Base-by-base conservation (phyloP, 2,888 invertebrate species). In the Aporophyla lueneburgensis region DNA sequence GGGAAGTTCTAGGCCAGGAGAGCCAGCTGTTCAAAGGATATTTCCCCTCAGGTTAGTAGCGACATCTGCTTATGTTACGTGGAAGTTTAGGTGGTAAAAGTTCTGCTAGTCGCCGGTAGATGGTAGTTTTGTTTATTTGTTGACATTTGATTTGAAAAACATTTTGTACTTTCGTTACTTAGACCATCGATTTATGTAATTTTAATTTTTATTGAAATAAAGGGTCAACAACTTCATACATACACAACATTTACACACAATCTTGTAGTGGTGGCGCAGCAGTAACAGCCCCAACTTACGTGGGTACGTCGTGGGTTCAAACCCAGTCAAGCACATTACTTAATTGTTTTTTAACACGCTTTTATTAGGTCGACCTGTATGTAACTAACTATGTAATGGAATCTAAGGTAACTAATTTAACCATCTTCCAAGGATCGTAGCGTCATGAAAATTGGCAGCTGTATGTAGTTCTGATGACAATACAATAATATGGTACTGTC, bases 1-100 rank as follows among this genome's bases (percentile, higher is more conserved):
- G 99, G 70, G 99, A 99, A 95, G 97, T 98, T 7, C 98, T 99
- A 96, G 98, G 98, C 53, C 98, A 99, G 87, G 99, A 99, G 93
- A 98, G 98, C 16, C 97, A 98, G 80, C 94, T 97, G 84, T 99
- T 99, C 95, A 94, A 98, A 9, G 97, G 98, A 24, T 98, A 98
- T 92, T 99, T 99, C 93, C 97, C 97, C 82, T 95, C 97, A 87
- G 97, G 97, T 97, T 88, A 66, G 61, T 81, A 53, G 51, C 9
- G 68, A 74, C 86, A 66, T 86, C 56, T 74, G 21, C 72, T 58
- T 21, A 24, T 40, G 2, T n/a, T 40, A 49, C 16, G 0, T 5
- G 0, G 14, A 27, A 69, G 12, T 46, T 81, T 21, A 16, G 0
- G 27, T 49, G 0, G 5, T 54, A 21, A 0, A 53, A 65, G 33